phyloP scores from a whole-genome alignment of 2,888 invertebrate species.

The Drosophila fulvimacula region DNA sequence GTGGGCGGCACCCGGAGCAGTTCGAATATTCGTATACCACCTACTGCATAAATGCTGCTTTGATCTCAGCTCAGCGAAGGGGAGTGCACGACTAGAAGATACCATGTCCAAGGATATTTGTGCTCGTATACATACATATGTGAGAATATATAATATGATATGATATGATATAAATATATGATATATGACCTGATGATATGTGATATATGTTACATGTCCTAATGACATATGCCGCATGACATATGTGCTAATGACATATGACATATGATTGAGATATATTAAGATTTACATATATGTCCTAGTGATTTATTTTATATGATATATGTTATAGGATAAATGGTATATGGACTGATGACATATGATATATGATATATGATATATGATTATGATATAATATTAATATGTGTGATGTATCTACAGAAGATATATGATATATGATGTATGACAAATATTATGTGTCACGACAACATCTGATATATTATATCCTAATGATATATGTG shows the following conservation, averaged over 20 bases:
- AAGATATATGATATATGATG: background rate
- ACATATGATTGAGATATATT: background rate
- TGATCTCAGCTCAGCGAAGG: background rate
- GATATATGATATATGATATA: conserved; percentile 6
- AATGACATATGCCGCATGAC: background rate
- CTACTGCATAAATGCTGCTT: background rate
- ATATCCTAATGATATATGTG: conserved; percentile 5
- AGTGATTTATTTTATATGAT: conserved; percentile 1
- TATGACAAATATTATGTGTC: background rate
- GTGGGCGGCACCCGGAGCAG: background rate
- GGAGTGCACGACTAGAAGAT: background rate
- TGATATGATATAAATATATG: background rate
- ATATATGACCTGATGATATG: background rate
- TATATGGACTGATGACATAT: conserved; percentile 5
- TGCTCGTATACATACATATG: background rate
- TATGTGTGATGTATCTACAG: too few species aligned
- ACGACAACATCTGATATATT: background rate
- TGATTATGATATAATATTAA: conserved; percentile 3
- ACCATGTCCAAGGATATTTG: background rate
- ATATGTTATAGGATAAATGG: conserved; percentile 2
- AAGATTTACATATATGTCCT: too few species aligned
- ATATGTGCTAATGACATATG: conserved; percentile 2
- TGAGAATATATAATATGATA: background rate
- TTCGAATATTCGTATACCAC: background rate
- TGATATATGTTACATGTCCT: conserved; percentile 1